A percentile compares a stretch with the other conserved stretches of the same genome.
Conservation (phyloP, 2,113 vertebrate genomes). For the Cyprinus carpio region DNA sequence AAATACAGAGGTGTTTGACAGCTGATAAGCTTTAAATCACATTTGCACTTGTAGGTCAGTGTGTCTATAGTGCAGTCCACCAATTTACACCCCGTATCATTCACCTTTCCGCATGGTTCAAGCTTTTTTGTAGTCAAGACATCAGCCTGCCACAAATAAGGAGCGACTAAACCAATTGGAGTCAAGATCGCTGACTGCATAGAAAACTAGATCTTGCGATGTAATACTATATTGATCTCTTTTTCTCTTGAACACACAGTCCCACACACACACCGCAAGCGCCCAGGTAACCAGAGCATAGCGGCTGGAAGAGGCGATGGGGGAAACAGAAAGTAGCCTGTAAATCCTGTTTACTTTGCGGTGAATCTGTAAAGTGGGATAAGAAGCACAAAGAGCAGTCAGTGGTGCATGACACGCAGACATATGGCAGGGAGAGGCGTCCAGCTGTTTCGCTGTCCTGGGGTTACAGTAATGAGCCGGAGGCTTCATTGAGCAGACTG, state of each 20-base stretch:
- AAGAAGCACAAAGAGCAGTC: constrained; percentile 52
- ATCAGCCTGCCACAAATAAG: constrained; percentile 28
- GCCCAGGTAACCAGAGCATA: constrained; percentile 7
- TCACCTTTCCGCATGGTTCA: neutral
- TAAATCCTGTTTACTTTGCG: constrained; percentile 46
- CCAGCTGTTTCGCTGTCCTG: constrained; percentile 76
- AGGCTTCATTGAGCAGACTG: constrained; percentile 68
- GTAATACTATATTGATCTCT: constrained; percentile 44
- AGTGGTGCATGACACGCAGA: constrained; percentile 48
- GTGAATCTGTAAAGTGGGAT: constrained; percentile 56
- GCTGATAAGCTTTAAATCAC: constrained; percentile 35
- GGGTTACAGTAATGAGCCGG: constrained; percentile 74
- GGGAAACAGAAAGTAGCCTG: constrained; percentile 36
- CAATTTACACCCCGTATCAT: neutral
- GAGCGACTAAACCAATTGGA: constrained; percentile 15
- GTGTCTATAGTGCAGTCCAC: neutral
- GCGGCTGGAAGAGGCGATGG: neutral
- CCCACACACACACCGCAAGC: constrained; percentile 4
- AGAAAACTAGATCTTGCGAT: constrained; percentile 39
- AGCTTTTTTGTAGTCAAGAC: constrained; percentile 16
- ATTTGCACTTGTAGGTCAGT: constrained; percentile 4
- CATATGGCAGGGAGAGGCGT: constrained; percentile 63
- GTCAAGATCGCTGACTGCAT: constrained; percentile 38
- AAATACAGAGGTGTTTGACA: constrained; percentile 37
- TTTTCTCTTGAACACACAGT: constrained; percentile 15